phyloP scores from a whole-genome alignment of 2,888 invertebrate species.

The Melanophora roralis region DNA sequence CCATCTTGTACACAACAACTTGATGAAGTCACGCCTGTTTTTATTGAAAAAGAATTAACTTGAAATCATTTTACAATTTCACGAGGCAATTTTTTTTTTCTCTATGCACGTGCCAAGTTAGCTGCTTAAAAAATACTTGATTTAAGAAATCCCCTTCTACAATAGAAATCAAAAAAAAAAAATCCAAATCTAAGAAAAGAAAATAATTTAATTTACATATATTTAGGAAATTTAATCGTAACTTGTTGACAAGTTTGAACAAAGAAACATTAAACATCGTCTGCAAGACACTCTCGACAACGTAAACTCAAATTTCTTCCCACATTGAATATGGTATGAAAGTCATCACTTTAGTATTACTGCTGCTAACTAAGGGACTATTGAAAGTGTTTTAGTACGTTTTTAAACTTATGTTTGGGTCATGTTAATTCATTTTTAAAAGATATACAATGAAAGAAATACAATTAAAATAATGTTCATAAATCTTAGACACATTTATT shows the following conservation, averaged over 20 bases:
- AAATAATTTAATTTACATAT: neutral
- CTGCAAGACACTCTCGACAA: neutral
- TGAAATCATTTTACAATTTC: constrained; percentile 7
- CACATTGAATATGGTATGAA: neutral
- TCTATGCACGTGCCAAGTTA: constrained; percentile 41
- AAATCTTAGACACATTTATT: constrained; percentile 59
- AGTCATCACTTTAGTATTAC: neutral
- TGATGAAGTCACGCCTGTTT: neutral
- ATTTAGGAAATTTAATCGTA: neutral
- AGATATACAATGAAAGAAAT: constrained; percentile 12
- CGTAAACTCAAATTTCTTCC: neutral
- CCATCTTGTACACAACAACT: neutral
- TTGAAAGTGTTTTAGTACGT: constrained; percentile 7
- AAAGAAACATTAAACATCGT: constrained; percentile 16
- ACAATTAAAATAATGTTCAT: constrained; percentile 18
- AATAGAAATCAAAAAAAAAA: neutral
- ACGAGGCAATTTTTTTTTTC: neutral
- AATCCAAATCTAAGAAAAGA: neutral
- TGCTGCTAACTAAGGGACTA: neutral
- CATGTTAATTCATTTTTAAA: constrained; percentile 42
- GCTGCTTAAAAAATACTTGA: constrained; percentile 20
- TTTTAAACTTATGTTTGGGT: constrained; percentile 47
- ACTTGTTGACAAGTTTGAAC: constrained; percentile 14
- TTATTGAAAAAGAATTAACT: constrained; percentile 9
- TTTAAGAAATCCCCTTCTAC: neutral